Base-by-base conservation (phyloP, 2,797 vertebrate species). In the Falco columbarius region DNA sequence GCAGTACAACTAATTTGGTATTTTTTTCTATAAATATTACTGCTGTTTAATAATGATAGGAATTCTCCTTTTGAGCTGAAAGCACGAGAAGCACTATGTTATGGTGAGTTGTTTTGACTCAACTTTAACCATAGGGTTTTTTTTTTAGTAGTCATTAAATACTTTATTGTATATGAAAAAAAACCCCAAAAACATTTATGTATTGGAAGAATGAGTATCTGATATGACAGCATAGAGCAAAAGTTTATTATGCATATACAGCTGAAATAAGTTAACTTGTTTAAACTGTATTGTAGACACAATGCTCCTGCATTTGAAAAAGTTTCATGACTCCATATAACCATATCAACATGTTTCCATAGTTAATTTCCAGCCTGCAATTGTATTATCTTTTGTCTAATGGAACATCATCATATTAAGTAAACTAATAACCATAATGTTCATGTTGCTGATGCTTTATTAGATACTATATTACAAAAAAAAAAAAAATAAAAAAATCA, bases 241-340 rank as follows among this genome's bases (percentile, higher is more conserved):
- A 96, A 94, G 85, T 94, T 93, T 93, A 94, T 97, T 91, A 90
- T 81, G 62, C 51, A 66, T 95, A 51, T 76, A 42, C 40, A 84
- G 70, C 40, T 84, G 76, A 94, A 95, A 61, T 94, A 93, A 91
- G 91, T 95, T 96, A 97, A 96, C 95, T 95, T 91, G 82, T 86
- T 97, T 96, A 97, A 95, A 88, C 79, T 51, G 32, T 79, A 72
- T 44, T 88, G 93, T 95, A 70, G 85, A 74, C 9, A 70, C 87
- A 96, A 68, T 95, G 82, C 72, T 96, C 55, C 89, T 93, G 74
- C 80, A 46, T 95, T 94, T 97, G 90, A 93, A 93, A 80, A 97
- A 95, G 96, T 97, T 97, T 97, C 94, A 86, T 97, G 95, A 96
- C 95, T 97, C 95, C 94, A 47, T 80, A 66, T 97, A 97, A 97